These are phyloP conservation scores for Camelus dromedarius DNA, from an alignment of 2,113 vertebrate genomes.

Conservation along the genomic window DNA sequence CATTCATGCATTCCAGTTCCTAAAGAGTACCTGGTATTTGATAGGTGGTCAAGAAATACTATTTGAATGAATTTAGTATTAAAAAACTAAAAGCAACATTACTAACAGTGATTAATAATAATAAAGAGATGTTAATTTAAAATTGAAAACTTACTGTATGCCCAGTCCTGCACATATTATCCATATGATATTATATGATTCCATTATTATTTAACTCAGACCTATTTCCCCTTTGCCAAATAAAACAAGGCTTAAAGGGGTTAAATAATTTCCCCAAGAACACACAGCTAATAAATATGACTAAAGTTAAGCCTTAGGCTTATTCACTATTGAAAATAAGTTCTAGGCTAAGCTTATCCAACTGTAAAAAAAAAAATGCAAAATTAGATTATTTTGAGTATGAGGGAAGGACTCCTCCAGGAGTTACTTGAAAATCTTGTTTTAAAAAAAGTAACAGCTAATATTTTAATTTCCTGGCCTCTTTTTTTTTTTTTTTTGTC, in stretches of 20 bases:
- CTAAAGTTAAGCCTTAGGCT: neutral
- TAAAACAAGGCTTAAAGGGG: conserved; percentile 13
- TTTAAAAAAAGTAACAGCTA: neutral
- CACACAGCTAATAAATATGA: conserved; percentile 4
- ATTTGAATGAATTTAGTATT: neutral
- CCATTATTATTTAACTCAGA: neutral
- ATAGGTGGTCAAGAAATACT: neutral
- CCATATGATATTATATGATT: neutral
- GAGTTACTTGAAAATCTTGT: neutral
- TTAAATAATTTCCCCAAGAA: conserved; percentile 24
- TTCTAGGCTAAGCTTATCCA: neutral
- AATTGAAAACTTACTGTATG: neutral
- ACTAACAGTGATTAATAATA: neutral
- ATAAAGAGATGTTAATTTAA: neutral
- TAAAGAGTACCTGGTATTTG: neutral
- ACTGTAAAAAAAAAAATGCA: neutral
- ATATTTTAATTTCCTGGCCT: neutral
- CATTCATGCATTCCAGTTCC: neutral
- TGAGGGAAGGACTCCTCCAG: neutral
- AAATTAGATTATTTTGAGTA: neutral
- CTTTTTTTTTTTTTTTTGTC: neutral
- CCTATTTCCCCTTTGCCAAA: neutral
- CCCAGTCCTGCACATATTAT: neutral
- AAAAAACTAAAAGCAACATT: neutral
- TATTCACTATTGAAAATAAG: conserved; percentile 15